Percentiles rank a stretch among this genome's conserved stretches.
These are phyloP conservation scores for Chrysolina americana DNA, from an alignment of 2,888 invertebrate genomes.

Conservation along the genomic window DNA sequence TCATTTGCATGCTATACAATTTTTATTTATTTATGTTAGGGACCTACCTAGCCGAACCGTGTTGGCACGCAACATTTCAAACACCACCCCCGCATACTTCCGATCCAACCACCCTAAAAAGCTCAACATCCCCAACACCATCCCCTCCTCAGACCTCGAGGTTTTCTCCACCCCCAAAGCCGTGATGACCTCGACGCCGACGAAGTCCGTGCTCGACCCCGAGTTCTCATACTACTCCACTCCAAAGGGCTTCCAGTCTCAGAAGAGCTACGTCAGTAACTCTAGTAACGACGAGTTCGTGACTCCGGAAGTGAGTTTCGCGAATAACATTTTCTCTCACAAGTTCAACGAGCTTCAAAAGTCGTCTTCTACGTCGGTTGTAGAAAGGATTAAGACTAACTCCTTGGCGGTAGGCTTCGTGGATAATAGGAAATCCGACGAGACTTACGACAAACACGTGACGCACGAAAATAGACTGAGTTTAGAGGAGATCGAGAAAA, in stretches of 20 bases:
- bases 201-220: slow-evolving; percentile 28
- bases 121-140: slow-evolving; percentile 61
- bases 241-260: slow-evolving; percentile 57
- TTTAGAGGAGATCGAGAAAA: slow-evolving; percentile 49
- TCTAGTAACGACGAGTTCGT: slow-evolving; percentile 63
- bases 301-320: slow-evolving; percentile 61
- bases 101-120: slow-evolving; percentile 60
- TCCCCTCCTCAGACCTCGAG: slow-evolving; percentile 46
- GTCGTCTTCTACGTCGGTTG: slow-evolving; percentile 60
- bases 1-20: slow-evolving; percentile 68
- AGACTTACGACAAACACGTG: slow-evolving; percentile 23
- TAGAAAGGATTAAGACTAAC: slow-evolving; percentile 53
- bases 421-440: slow-evolving; percentile 41
- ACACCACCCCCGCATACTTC: slow-evolving; percentile 53
- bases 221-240: slow-evolving; percentile 52
- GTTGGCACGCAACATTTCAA: slow-evolving; percentile 65
- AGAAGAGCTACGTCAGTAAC: slow-evolving; percentile 59
- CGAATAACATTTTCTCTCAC: slow-evolving; percentile 58
- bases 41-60: slow-evolving; percentile 76
- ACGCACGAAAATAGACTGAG: slow-evolving; percentile 42
- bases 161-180: slow-evolving; percentile 48
- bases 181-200: slow-evolving; percentile 45
- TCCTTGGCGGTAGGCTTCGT: slow-evolving; percentile 34
- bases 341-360: slow-evolving; percentile 64
- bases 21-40: slow-evolving; percentile 72